Evolutionary conservation across 2,797 vertebrate genomes (phyloP), one percentile per base, ranked within the genome.

Genomic region (Trematomus bernacchii): DNA sequence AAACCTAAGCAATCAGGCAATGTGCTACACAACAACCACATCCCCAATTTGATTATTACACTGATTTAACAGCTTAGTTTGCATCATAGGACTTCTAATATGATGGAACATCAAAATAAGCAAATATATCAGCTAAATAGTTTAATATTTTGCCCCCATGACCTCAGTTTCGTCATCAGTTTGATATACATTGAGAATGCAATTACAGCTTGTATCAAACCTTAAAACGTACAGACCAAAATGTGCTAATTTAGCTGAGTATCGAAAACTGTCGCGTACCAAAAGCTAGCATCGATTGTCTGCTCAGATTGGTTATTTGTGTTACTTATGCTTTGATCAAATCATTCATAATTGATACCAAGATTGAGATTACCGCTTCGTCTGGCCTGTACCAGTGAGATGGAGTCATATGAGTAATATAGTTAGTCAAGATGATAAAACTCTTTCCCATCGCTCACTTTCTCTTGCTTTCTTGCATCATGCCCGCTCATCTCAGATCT

Each of bases 381-480:
- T 53, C 53, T 47, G 11, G 33, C 58, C 77, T 76, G 73, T 21
- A 63, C 52, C 51, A 33, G 21, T 21, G 60, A 82, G 81, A 83
- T 58, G 53, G 72, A 73, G 73, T 80, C 70, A 69, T 50, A 68
- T 52, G 70, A 82, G 72, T 80, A 83, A 87, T 64, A 77, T 75
- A 86, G 76, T 85, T 80, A 73, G 85, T 76, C 51, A 30, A 40
- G 83, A 66, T 84, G 87, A 91, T 89, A 83, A 86, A 85, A 83
- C 73, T 82, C 53, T 76, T 63, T 76, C 52, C 58, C 63, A 57
- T 82, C 63, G 13, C 76, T 71, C 72, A 37, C 73, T 60, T 64
- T 79, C 66, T 55, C 57, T 57, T 54, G 55, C 73, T 58, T 70
- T 85, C 83, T 87, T 90, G 89, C 87, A 87, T 91, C 88, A 85